phyloP scores from a whole-genome alignment of 2,113 vertebrate species.

The Ardeotis arabs region DNA sequence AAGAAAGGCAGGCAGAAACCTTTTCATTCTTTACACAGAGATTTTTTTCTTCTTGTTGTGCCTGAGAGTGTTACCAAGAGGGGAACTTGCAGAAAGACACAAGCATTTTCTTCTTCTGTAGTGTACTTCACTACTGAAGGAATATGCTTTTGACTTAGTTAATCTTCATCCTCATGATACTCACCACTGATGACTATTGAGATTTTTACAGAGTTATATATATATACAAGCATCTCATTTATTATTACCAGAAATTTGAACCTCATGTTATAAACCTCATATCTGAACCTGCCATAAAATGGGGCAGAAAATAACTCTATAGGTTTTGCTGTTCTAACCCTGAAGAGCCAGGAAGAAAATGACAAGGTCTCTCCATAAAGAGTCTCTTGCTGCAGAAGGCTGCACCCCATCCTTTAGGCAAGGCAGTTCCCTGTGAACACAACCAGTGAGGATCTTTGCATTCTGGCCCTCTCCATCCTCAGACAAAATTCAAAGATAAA shows the following conservation, averaged over 20 bases:
- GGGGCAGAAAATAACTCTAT: background rate
- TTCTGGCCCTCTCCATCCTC: background rate
- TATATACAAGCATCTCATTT: background rate
- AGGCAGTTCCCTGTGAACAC: background rate
- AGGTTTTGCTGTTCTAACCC: background rate
- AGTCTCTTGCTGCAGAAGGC: background rate
- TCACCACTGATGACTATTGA: background rate
- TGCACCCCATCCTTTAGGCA: background rate
- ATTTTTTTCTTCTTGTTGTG: background rate
- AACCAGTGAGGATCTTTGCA: background rate
- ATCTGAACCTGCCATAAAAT: background rate
- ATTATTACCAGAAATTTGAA: background rate
- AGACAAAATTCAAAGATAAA: background rate
- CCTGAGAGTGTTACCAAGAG: background rate
- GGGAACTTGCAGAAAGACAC: background rate
- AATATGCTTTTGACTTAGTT: background rate
- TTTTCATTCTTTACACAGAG: background rate
- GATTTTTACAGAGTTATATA: background rate
- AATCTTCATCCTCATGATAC: background rate
- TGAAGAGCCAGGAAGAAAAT: background rate
- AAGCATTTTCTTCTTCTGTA: background rate
- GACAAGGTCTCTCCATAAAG: background rate
- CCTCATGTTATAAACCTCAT: rapidly evolving
- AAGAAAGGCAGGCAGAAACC: background rate
- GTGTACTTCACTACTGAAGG: background rate